phyloP scores from a whole-genome alignment of 2,888 invertebrate genomes.

The Luperina testacea region DNA sequence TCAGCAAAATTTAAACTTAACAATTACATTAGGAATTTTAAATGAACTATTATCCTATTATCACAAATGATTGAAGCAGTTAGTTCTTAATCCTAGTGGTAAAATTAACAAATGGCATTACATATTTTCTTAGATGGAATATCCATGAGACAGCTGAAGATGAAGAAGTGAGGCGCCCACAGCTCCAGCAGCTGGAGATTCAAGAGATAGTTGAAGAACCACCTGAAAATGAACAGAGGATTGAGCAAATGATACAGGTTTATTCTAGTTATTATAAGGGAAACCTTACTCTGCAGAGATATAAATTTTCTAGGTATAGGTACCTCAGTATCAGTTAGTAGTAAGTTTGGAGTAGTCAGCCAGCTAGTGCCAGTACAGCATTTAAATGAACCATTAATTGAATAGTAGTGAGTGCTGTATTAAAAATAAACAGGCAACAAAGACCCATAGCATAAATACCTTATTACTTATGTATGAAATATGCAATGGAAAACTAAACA shows the following conservation, averaged over 20 bases:
- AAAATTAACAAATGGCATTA: conserved; percentile 8
- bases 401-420: neutral
- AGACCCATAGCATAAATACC: neutral
- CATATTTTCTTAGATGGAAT: conserved; percentile 68
- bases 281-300: neutral
- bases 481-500: neutral
- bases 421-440: too few relatives aligned
- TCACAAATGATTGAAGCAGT: conserved; percentile 44
- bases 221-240: conserved; percentile 73
- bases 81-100: neutral
- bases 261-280: neutral
- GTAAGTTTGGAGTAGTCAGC: neutral
- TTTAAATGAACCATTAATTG: neutral
- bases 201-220: conserved; percentile 67
- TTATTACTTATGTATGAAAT: too few relatives aligned
- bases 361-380: neutral
- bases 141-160: conserved; percentile 55
- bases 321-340: neutral
- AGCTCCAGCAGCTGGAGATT: conserved; percentile 59
- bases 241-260: conserved; percentile 80
- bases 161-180: conserved; percentile 53
- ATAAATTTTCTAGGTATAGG: neutral
- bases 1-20: conserved; percentile 18
- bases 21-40: neutral
- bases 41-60: conserved; percentile 2